A percentile compares a stretch with the other conserved stretches of the same genome.
These are phyloP conservation scores for Drosophila willistoni DNA, from an alignment of 1,140 invertebrate species.

Conservation along the genomic window DNA sequence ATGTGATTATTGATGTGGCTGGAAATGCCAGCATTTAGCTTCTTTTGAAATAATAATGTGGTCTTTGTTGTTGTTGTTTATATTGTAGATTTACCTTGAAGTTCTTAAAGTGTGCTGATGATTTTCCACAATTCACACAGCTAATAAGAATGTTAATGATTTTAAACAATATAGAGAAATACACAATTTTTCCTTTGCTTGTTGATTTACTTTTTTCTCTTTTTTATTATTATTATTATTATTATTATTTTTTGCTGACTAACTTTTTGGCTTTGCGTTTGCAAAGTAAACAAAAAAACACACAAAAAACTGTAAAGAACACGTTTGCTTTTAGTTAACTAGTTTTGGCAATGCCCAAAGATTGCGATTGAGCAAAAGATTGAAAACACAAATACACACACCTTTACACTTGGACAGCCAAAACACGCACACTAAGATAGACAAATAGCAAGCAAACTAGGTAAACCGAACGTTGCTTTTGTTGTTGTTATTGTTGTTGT, in stretches of 20 bases:
- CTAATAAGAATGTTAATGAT: conserved; percentile 6
- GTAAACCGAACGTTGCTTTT: conserved; percentile 33
- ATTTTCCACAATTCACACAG: conserved; percentile 35
- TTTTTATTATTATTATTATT: conserved; percentile 9
- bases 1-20: no score
- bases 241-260: conserved; percentile 47
- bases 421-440: conserved; percentile 14
- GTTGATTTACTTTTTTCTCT: conserved; percentile 26
- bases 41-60: conserved; percentile 50
- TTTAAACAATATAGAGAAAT: conserved; percentile 55
- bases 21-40: conserved; percentile 2
- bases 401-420: conserved; percentile 11
- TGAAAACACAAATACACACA: conserved; percentile 52
- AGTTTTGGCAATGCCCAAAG: conserved; percentile 76
- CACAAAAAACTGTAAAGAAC: conserved; percentile 55
- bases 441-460: conserved; percentile 37
- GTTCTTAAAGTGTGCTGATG: conserved; percentile 46
- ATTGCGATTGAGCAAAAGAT: conserved; percentile 79
- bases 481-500: conserved; percentile 30
- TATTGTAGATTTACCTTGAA: conserved; percentile 13
- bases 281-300: conserved; percentile 68
- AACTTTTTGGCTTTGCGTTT: conserved; percentile 66
- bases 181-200: conserved; percentile 28
- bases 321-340: conserved; percentile 80
- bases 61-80: conserved; percentile 11